Base-by-base conservation (phyloP, 2,113 vertebrate species). In the Seriola rivoliana region DNA sequence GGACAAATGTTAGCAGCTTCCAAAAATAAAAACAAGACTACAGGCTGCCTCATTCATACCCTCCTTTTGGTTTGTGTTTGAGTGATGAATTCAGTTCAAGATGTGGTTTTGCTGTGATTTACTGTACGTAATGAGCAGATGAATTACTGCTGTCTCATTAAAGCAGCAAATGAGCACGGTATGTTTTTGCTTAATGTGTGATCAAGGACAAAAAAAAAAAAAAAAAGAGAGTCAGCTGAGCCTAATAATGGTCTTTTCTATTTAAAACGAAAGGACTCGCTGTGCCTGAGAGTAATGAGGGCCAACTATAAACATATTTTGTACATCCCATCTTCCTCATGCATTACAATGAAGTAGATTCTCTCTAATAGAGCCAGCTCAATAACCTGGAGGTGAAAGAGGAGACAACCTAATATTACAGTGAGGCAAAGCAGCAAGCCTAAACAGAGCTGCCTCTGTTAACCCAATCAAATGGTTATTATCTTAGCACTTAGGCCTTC, bases 391-490 rank as follows among this genome's bases (percentile, higher is more conserved):
- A 82, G 78, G 71, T 82, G 88, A 90, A 90, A 86, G 76, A 81
- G 60, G 71, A 87, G 75, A 81, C 75, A 67, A 67, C 68, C 70
- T 71, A 71, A 88, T 88, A 87, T 84, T 76, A 70, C 40, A 11
- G 60, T 1, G 80, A 65, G 81, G 68, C 42, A 23, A 25, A 69
- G 86, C 82, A 69, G 84, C 81, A 55, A 52, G 62, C 44, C 83
- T 46, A 78, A 91, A 92, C 87, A 91, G 87, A 87, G 84, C 75
- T 58, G 87, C 76, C 80, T 80, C 75, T 84, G 73, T 86, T 86
- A 92, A 91, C 90, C 75, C 81, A 90, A 88, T 94, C 85, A 91
- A 81, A 85, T 12, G 81, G 69, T 90, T 85, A 90, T 93, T 88
- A 89, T 87, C 88, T 84, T 70, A 75, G 81, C 88, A 92, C 88